Conservation (phyloP, 2,113 vertebrate genomes). For the Heloderma charlesbogerti region DNA sequence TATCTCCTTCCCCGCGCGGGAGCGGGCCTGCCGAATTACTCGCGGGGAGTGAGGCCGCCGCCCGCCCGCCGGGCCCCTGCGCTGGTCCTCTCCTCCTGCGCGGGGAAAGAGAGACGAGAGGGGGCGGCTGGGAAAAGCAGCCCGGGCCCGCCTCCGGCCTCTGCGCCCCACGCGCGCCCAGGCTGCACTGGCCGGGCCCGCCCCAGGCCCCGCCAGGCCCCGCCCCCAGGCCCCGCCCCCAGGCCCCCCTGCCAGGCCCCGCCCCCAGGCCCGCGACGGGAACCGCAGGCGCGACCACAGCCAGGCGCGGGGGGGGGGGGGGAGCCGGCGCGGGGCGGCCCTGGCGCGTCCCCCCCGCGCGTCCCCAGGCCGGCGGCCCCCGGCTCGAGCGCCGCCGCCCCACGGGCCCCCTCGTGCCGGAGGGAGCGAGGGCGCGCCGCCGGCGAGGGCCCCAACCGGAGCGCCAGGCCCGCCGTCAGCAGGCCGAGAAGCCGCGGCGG, state of each 20-base stretch:
- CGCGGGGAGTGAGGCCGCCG: too few species aligned
- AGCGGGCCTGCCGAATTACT: not conserved
- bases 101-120: not conserved
- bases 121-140: too few species aligned
- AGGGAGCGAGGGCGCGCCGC: not conserved
- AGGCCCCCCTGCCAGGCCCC: not conserved
- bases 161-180: rapidly evolving
- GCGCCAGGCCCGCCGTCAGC: too few species aligned
- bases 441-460: too few species aligned
- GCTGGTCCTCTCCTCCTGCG: not conserved
- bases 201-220: not conserved
- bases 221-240: not conserved
- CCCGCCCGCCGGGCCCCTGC: not conserved
- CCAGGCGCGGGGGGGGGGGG: not conserved
- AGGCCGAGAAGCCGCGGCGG: too few species aligned
- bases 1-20: not conserved
- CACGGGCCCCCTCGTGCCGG: not conserved
- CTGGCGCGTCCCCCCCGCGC: too few species aligned
- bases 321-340: not conserved
- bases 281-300: not conserved
- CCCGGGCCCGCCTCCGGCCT: not conserved
- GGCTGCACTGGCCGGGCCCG: not conserved
- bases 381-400: not conserved
- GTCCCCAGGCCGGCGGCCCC: too few species aligned
- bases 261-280: too few species aligned